These are phyloP conservation scores for Lates calcarifer DNA, from an alignment of 2,113 vertebrate species.

Conservation along the genomic window DNA sequence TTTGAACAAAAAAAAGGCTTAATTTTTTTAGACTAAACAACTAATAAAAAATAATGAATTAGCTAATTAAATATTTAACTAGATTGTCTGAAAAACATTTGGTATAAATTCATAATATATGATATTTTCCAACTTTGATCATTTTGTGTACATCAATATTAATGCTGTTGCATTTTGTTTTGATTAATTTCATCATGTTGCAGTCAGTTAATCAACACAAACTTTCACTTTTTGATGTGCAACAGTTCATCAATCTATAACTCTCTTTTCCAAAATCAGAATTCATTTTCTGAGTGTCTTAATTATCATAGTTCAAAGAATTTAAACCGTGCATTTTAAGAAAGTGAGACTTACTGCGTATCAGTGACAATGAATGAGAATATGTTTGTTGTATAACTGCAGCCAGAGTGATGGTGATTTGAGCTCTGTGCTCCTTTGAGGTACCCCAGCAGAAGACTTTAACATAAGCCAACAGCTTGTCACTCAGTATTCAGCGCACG, in stretches of 20 bases:
- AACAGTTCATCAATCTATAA: not conserved
- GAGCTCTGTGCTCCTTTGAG: slow-evolving; percentile 22
- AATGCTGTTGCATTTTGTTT: slow-evolving; percentile 17
- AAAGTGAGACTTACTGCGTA: slow-evolving; percentile 10
- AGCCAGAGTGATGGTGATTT: slow-evolving; percentile 29
- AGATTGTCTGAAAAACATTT: not conserved
- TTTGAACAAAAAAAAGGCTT: not conserved
- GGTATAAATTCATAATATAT: not conserved
- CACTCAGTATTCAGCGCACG: slow-evolving; percentile 46
- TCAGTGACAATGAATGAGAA: slow-evolving; percentile 24
- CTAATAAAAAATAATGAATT: not conserved
- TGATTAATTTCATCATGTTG: slow-evolving; percentile 15
- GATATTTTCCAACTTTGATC: not conserved
- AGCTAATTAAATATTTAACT: not conserved
- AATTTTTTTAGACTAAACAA: not conserved
- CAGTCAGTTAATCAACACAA: not conserved
- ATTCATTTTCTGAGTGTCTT: not conserved
- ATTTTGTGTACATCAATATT: not conserved
- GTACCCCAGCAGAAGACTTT: slow-evolving; percentile 26
- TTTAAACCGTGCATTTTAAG: not conserved
- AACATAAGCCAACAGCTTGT: slow-evolving; percentile 50
- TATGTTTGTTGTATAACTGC: slow-evolving; percentile 14
- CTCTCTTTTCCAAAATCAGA: not conserved
- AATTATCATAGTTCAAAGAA: not conserved
- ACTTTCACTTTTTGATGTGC: not conserved